Percentiles rank a stretch among this genome's conserved stretches.
These are phyloP conservation scores for Ptiloglossa arizonensis DNA, from an alignment of 1,140 invertebrate species.

Conservation along the genomic window DNA sequence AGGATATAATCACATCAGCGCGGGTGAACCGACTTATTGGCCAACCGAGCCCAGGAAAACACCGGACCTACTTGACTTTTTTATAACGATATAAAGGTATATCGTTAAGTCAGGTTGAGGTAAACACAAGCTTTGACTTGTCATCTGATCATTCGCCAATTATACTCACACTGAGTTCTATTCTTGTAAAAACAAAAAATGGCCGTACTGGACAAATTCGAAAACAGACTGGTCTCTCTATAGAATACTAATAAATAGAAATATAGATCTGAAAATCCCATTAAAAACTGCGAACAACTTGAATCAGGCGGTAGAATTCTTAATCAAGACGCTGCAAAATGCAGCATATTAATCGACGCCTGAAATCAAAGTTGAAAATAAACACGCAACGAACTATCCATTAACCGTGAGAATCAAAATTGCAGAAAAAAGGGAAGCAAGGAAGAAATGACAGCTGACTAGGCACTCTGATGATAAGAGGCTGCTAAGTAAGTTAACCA, in stretches of 20 bases:
- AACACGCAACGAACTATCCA: too few relatives aligned
- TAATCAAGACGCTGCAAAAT: too few relatives aligned
- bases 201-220: background rate
- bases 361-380: too few relatives aligned
- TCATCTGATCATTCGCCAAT: constrained; percentile 15
- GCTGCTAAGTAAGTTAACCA: too few relatives aligned
- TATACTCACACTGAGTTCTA: constrained; percentile 16
- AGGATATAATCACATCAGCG: too few relatives aligned
- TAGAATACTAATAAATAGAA: constrained; percentile 6
- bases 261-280: background rate
- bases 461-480: too few relatives aligned
- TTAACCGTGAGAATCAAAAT: too few relatives aligned
- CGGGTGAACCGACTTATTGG: too few relatives aligned
- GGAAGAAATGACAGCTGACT: too few relatives aligned
- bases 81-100: background rate
- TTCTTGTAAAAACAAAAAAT: background rate
- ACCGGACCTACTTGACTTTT: constrained; percentile 15
- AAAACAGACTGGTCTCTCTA: background rate
- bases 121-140: constrained; percentile 1
- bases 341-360: too few relatives aligned
- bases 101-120: background rate
- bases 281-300: constrained; percentile 4
- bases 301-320: background rate
- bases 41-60: constrained; percentile 13
- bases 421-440: too few relatives aligned